Evolutionary conservation across 2,797 vertebrate genomes (phyloP).

Genomic region (Sebastes baramenuke): DNA sequence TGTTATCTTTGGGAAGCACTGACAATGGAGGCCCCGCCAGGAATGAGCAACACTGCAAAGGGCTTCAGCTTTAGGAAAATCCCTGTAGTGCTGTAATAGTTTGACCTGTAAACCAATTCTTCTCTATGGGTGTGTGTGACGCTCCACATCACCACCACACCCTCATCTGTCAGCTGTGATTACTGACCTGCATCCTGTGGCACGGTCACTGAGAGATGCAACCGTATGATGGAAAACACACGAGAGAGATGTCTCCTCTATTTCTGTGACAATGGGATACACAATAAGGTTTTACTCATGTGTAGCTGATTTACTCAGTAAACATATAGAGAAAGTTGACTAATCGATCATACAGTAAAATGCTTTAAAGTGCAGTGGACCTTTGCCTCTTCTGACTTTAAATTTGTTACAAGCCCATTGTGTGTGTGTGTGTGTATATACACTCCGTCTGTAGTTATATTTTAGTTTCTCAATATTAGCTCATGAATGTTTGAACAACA

Average conservation of each 20-base stretch:
- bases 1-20: constrained; percentile 66
- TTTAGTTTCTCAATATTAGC: constrained; percentile 1
- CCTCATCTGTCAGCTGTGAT: constrained; percentile 15
- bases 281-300: not conserved
- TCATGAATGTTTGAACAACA: constrained; percentile 35
- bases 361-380: not conserved
- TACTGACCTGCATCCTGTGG: constrained; percentile 38
- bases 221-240: not conserved
- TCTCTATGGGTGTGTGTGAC: not conserved
- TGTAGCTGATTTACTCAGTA: not conserved
- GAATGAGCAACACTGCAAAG: constrained; percentile 22
- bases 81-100: not conserved
- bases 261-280: not conserved
- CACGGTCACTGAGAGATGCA: not conserved
- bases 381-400: not conserved
- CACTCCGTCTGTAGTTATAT: not conserved
- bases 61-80: constrained; percentile 29
- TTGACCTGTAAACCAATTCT: constrained; percentile 16
- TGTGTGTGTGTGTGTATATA: not conserved
- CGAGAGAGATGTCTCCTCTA: not conserved
- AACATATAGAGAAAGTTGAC: not conserved
- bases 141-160: constrained; percentile 22
- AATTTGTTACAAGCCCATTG: not conserved
- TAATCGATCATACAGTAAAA: not conserved
- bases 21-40: constrained; percentile 54